These are phyloP conservation scores for Entomobrya multifasciata DNA, from an alignment of 2,888 invertebrate genomes.

Conservation along the genomic window DNA sequence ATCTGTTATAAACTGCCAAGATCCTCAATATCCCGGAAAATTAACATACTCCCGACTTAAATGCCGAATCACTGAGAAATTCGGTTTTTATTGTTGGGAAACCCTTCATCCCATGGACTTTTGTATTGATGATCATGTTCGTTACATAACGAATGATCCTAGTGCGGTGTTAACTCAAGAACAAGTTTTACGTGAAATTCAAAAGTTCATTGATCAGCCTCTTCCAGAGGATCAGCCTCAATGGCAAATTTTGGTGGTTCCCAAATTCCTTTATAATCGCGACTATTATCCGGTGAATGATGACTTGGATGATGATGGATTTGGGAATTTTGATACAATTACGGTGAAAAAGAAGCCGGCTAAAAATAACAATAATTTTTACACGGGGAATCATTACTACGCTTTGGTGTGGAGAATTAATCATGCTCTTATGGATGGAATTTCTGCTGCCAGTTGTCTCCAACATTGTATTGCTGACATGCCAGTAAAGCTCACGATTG, in stretches of 20 bases:
- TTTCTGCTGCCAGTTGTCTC: conserved; percentile 69
- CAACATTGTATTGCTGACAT: conserved; percentile 70
- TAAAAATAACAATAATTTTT: conserved; percentile 33
- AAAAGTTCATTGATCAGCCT: conserved; percentile 71
- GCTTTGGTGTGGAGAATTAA: conserved; percentile 64
- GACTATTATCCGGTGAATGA: conserved; percentile 29
- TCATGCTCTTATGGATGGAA: conserved; percentile 74
- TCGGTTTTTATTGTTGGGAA: conserved; percentile 74
- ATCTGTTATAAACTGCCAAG: conserved; percentile 58
- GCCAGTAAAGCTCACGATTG: conserved; percentile 61
- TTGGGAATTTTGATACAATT: conserved; percentile 67
- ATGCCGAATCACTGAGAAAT: conserved; percentile 62
- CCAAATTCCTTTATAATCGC: conserved; percentile 69
- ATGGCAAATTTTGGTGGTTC: conserved; percentile 75
- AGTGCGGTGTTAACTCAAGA: conserved; percentile 65
- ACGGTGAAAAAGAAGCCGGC: conserved; percentile 60
- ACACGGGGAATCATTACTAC: conserved; percentile 67
- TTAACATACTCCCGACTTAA: conserved; percentile 54
- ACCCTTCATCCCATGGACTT: conserved; percentile 60
- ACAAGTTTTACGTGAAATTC: conserved; percentile 70
- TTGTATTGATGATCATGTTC: conserved; percentile 71
- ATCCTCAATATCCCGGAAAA: conserved; percentile 49
- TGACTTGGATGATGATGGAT: conserved; percentile 62
- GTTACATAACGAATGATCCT: conserved; percentile 68
- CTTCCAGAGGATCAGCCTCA: conserved; percentile 69